Evolutionary conservation across 2,797 vertebrate species (phyloP), one percentile per base, ranked within the genome.

Genomic region (Morelia viridis): DNA sequence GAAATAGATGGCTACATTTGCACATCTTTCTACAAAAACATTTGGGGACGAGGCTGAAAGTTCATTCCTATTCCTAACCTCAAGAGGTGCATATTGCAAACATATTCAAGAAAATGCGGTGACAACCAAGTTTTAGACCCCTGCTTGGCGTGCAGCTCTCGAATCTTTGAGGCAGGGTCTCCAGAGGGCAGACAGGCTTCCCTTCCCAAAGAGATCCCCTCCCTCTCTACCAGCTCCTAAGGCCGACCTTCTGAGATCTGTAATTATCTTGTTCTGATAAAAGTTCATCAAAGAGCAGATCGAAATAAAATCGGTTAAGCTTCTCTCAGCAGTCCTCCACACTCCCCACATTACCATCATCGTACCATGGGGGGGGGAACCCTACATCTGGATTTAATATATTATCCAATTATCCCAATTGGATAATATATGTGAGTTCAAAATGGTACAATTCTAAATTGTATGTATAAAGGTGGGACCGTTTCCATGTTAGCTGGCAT

Each of bases 11-110:
- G 31, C 35, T 35, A 89, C 56, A 31, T 90, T 93, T 80, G 85
- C 90, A 93, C 93, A 93, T 24, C 17, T 92, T 53, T 60, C 58
- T 88, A 10, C 28, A 88, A 92, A 97, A 96, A 94, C 65, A 28
- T n/a, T 1, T 62, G 24, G 61, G 41, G 91, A 90, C 76, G 64
- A 93, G 91, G 5, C 35, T 46, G 68, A 71, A 31, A 71, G 2
- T 19, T 71, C 4, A 15, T 28, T 94, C n/a, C 62, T 91, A 56
- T 91, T 96, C 92, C 85, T 80, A 91, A 41, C 0, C 0, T 89
- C 95, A 94, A 95, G 87, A 60, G 87, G 88, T 89, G 87, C 90
- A 65, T 89, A 94, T 57, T 53, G 56, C 71, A 90, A 64, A 4
- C 53, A 88, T 87, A 93, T 19, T 84, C 65, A 2, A 9, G 58